These are phyloP conservation scores for Upupa epops DNA, from an alignment of 2,113 vertebrate species.

Conservation along the genomic window DNA sequence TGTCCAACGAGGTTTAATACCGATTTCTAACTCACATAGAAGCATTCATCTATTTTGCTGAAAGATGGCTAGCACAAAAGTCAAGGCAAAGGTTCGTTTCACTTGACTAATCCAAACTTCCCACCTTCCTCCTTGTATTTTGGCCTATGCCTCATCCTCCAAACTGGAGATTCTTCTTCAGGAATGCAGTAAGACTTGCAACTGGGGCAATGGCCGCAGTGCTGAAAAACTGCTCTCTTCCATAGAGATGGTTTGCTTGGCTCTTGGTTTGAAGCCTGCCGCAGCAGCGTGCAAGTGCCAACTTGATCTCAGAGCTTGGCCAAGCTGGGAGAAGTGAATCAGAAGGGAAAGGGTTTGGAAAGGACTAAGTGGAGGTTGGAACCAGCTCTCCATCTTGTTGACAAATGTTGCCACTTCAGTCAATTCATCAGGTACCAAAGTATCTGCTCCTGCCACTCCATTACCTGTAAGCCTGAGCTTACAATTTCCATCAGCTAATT, in stretches of 20 bases:
- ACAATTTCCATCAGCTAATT: not conserved
- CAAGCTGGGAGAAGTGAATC: not conserved
- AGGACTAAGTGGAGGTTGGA: not conserved
- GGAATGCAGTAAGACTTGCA: not conserved
- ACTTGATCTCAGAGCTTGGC: rapidly evolving
- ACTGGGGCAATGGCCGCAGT: rapidly evolving
- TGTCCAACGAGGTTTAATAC: not conserved
- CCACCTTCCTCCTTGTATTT: not conserved
- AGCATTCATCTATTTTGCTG: not conserved
- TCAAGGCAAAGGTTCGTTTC: not conserved
- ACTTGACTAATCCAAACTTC: not conserved
- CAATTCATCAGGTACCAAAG: rapidly evolving
- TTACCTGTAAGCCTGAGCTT: not conserved
- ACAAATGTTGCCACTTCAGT: not conserved
- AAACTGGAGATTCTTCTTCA: not conserved
- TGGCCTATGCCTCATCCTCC: not conserved
- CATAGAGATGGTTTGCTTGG: not conserved
- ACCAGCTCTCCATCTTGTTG: not conserved
- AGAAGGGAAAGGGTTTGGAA: not conserved
- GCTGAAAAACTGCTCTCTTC: rapidly evolving
- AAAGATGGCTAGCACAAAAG: not conserved
- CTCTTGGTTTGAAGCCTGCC: not conserved
- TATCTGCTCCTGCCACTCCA: not conserved
- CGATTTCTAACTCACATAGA: not conserved
- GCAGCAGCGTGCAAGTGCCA: not conserved